Conservation (phyloP, 2,113 vertebrate genomes). For the Ictalurus punctatus region DNA sequence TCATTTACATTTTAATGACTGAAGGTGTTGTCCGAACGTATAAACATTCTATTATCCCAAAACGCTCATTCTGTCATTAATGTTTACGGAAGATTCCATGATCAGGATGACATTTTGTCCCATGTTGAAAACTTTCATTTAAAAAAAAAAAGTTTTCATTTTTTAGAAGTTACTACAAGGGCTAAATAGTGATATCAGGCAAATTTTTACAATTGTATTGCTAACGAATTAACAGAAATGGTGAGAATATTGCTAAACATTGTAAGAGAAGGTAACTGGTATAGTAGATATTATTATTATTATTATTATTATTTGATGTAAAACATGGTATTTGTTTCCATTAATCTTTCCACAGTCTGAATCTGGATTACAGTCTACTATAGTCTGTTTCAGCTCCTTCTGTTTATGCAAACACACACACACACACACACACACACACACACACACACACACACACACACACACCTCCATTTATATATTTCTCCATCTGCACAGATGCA, state of each 20-base stretch:
- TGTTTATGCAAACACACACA: neutral
- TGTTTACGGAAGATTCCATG: too few relatives aligned
- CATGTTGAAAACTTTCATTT: neutral
- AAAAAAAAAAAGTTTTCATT: neutral
- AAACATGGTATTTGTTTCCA: neutral
- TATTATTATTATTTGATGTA: neutral
- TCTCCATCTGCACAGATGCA: constrained; percentile 22
- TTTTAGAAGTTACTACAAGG: neutral
- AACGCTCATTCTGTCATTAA: too few relatives aligned
- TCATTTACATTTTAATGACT: too few relatives aligned
- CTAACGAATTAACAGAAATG: neutral
- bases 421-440: neutral
- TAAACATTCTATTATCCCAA: too few relatives aligned
- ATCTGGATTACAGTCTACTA: neutral
- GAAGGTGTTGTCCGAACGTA: too few relatives aligned
- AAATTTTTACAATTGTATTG: too few relatives aligned
- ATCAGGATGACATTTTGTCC: too few relatives aligned
- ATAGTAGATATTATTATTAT: neutral
- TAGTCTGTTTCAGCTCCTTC: neutral
- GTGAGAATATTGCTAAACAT: neutral
- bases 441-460: constrained; percentile 14
- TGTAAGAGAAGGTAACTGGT: neutral
- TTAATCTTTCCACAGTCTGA: neutral
- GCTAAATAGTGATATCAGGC: too few relatives aligned
- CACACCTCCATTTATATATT: constrained; percentile 25